Evolutionary conservation across 2,888 invertebrate genomes (phyloP), one percentile per base, ranked within the genome.

Genomic region (Aspidapion aeneum): DNA sequence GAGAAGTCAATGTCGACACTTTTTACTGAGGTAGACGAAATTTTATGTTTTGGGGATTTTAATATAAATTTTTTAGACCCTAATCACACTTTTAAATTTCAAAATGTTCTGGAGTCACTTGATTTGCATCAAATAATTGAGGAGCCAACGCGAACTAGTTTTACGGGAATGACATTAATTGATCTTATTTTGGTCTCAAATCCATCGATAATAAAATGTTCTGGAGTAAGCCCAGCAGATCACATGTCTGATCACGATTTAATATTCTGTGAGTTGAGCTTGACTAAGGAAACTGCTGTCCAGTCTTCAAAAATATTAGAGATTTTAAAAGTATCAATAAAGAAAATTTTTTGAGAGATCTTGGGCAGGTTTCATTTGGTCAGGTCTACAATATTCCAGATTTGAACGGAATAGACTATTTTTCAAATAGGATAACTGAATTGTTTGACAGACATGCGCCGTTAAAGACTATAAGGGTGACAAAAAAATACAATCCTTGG

Each of bases 301-400:
- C 49, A 12, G n/a, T n/a, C 9, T 52, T n/a, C 18, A 52, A 52
- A 19, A 17, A 18, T 18, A 52, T 52, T 19, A 52, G 52, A n/a
- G 52, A 52, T 52, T 52, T 52, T 52, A 52, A 52, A 18, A 52
- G 19, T 52, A 52, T 52, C 7, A 52, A 52, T 52, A 19, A 52
- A 9, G 17, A 52, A n/a, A 5, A 52, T 52, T n/a, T 52, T 52
- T 52, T 52, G 18, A 17, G 7, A 9, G 52, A 52, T 18, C 52
- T 52, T 5, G 19, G 52, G 7, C 18, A 7, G 19, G n/a, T 19
- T 18, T 7, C 19, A 3, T 52, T 52, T 52, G 17, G 19, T 52
- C 52, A 52, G 19, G 52, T 52, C n/a, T 52, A 52, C 52, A 52
- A 52, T 19, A 52, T 52, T 52, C 52, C 52, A 18, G 52, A 52